These are phyloP conservation scores for Neolamprologus kungweensis DNA, from an alignment of 2,113 vertebrate species.

Conservation along the genomic window DNA sequence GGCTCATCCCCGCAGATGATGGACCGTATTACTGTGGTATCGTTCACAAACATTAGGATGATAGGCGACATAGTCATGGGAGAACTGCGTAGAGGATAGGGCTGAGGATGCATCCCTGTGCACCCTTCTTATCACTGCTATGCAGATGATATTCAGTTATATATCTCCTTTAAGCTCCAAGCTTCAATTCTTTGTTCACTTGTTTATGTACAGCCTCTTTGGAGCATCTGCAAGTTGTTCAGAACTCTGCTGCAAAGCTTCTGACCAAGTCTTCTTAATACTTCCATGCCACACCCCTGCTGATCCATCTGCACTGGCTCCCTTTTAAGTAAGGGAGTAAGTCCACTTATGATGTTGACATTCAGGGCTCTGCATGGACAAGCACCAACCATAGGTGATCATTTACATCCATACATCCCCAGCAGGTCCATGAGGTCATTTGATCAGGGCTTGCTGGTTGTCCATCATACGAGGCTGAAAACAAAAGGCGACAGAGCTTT, in stretches of 20 bases:
- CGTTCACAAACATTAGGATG: neutral
- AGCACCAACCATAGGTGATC: neutral
- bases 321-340: neutral
- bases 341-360: neutral
- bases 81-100: neutral
- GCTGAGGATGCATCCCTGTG: neutral
- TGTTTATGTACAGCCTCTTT: neutral
- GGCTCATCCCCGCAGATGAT: neutral
- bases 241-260: neutral
- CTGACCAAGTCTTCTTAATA: neutral
- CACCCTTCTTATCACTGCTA: neutral
- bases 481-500: neutral
- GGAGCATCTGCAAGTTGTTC: neutral
- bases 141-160: neutral
- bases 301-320: neutral
- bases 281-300: neutral
- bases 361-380: neutral
- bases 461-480: neutral
- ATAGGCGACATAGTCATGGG: neutral
- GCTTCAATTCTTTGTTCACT: neutral
- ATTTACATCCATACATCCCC: neutral
- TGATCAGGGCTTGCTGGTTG: neutral
- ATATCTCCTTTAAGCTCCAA: neutral
- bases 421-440: neutral
- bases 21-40: neutral